Evolutionary conservation across 2,888 invertebrate genomes (phyloP), one percentile per base, ranked within the genome.

Genomic region (Matsumyia berberina): DNA sequence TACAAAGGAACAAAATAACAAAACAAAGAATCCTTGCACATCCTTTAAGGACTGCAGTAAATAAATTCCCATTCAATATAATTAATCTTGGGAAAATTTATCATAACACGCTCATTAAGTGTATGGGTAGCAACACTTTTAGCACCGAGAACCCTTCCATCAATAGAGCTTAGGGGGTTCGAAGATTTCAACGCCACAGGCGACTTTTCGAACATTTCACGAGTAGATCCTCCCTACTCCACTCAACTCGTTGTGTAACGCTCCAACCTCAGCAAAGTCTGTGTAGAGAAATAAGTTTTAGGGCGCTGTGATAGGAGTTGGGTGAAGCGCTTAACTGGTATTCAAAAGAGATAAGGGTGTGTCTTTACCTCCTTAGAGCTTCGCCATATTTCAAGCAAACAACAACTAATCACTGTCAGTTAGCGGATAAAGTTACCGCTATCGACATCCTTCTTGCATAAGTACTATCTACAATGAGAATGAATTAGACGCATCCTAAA

Each of bases 351-450:
- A 66, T 72, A 66, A 60, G 70, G 49, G 42, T 9, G 33, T 5
- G 29, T 17, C 15, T 39, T 44, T 37, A 15, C 37, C 17, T 35
- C 29, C 29, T 64, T 76, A 11, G 17, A 51, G 57, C 39, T 44
- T 5, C 7, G 33, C 49, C 31, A 64, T 73, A 60, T 73, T 51
- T 62, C 53, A 49, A 49, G 33, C 46, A 42, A 69, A 58, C 79
- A 85, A 70, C 83, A 85, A 79, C 83, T 85, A 79, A 83, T 83
- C 83, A 85, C 74, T 85, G 83, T 85, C 83, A 85, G 69, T 74
- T 79, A 73, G 53, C 73, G 67, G 78, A 78, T 83, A 73, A 78
- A 78, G 73, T 83, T 83, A 82, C 46, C 62, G 62, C 77, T 83
- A 85, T 85, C 83, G 83, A 79, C 73, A 79, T 73, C 58, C 78